Evolutionary conservation across 2,797 vertebrate genomes (phyloP), one percentile per base, ranked within the genome.

Genomic region (Leptoclinus maculatus): DNA sequence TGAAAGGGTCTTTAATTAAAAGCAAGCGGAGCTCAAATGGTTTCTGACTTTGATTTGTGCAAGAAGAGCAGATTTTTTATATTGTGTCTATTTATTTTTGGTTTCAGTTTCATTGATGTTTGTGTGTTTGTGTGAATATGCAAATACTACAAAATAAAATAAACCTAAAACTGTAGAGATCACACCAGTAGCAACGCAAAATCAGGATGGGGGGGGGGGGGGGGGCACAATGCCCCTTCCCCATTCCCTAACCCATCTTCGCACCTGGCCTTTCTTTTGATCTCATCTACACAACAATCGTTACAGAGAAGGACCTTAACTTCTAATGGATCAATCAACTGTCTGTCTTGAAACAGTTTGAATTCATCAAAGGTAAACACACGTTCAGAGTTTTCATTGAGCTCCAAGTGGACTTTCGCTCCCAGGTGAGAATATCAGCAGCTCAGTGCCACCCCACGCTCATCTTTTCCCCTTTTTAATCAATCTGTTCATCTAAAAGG

Each of bases 401-500:
- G 70, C 65, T 54, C 36, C n/a, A 27, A 7, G 27, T 66, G 34
- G 73, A 71, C 56, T 69, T 67, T 68, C 3, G 2, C 19, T 64
- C 56, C 73, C 82, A 89, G 82, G 87, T 89, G 87, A 88, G 80
- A 85, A 82, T 83, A 83, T 80, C 83, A 66, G 74, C 81, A 27
- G 82, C 81, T 70, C 70, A 29, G 27, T 79, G 79, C 86, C 72
- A 82, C 84, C 85, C 47, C 82, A 60, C 71, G 66, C 78, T 89
- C 80, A 82, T 86, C 85, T 80, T 86, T 84, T 3, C 73, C 84
- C 73, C 43, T 88, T 90, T 94, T 94, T 92, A 93, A 93, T 94
- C 93, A 93, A 89, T 89, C 88, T 84, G 85, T 89, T 89, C 85
- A 88, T 93, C 92, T 92, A 90, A 93, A 94, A 90, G 91, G 92